Evolutionary conservation across 2,113 vertebrate genomes (phyloP).

Genomic region (Scomber japonicus): DNA sequence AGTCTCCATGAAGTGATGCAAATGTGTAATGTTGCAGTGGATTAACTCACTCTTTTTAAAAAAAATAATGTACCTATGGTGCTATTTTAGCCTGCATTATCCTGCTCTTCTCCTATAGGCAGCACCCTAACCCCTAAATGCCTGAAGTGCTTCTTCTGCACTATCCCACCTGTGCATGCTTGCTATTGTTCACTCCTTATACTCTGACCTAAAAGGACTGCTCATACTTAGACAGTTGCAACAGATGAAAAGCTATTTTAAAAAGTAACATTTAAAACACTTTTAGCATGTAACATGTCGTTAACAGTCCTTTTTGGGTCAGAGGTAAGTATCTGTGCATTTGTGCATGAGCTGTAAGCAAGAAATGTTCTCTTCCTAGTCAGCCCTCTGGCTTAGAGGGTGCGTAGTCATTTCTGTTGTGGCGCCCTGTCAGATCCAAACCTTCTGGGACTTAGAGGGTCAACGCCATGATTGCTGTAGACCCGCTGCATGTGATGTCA

Average conservation of each 20-base stretch:
- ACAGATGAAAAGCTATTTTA: not conserved
- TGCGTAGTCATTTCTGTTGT: not conserved
- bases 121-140: conserved; percentile 35
- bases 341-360: conserved; percentile 70
- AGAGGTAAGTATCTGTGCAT: conserved; percentile 64
- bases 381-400: conserved; percentile 10
- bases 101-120: conserved; percentile 11
- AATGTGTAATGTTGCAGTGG: not conserved
- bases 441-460: not conserved
- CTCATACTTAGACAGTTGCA: not conserved
- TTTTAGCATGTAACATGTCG: not conserved
- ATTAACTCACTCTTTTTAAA: conserved; percentile 1
- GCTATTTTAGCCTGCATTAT: conserved; percentile 46
- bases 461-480: conserved; percentile 9
- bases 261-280: not conserved
- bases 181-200: conserved; percentile 54
- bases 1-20: not conserved
- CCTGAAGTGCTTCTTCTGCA: conserved; percentile 41
- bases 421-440: not conserved
- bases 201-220: conserved; percentile 75
- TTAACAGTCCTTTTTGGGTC: conserved; percentile 68
- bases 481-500: conserved; percentile 60
- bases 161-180: conserved; percentile 69
- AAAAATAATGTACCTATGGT: conserved; percentile 21
- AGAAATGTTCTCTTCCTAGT: conserved; percentile 4